A percentile compares a stretch with the other conserved stretches of the same genome.
Conservation (phyloP, 2,888 invertebrate species). For the Meta bourneti region DNA sequence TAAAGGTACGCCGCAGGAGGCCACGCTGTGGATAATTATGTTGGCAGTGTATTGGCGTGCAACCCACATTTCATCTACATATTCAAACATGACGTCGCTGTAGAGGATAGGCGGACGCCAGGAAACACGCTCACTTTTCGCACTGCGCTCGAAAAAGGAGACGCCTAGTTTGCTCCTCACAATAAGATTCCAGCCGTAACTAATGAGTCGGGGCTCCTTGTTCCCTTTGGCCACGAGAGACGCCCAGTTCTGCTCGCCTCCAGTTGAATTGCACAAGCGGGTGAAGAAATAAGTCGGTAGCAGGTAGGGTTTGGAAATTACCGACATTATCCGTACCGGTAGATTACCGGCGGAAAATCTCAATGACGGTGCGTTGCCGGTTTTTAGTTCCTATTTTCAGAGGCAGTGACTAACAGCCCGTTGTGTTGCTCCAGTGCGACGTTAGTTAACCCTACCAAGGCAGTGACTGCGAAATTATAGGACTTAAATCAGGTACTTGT, state of each 20-base stretch:
- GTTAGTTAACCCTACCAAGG: no score
- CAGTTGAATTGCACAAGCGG: no score
- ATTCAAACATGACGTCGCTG: constrained; percentile 47
- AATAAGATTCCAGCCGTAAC: neutral
- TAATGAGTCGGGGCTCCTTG: constrained; percentile 22
- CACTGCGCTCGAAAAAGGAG: constrained; percentile 34
- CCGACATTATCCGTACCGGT: no score
- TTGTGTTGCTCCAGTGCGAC: no score
- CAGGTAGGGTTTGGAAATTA: no score
- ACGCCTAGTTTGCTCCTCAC: constrained; percentile 21
- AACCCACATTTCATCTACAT: constrained; percentile 64
- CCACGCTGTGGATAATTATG: constrained; percentile 31
- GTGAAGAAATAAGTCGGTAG: no score
- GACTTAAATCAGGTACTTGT: no score
- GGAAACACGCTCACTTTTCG: constrained; percentile 38
- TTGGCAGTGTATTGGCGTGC: constrained; percentile 15
- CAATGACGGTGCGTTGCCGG: no score
- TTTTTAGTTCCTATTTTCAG: no score
- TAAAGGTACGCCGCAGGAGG: constrained; percentile 16
- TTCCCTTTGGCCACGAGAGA: neutral
- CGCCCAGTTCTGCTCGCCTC: neutral
- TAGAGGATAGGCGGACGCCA: constrained; percentile 56
- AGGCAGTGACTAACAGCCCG: no score
- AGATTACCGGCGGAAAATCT: no score
- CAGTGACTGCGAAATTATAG: no score